These are phyloP conservation scores for Nysson spinosus DNA, from an alignment of 2,888 invertebrate genomes.

Conservation along the genomic window DNA sequence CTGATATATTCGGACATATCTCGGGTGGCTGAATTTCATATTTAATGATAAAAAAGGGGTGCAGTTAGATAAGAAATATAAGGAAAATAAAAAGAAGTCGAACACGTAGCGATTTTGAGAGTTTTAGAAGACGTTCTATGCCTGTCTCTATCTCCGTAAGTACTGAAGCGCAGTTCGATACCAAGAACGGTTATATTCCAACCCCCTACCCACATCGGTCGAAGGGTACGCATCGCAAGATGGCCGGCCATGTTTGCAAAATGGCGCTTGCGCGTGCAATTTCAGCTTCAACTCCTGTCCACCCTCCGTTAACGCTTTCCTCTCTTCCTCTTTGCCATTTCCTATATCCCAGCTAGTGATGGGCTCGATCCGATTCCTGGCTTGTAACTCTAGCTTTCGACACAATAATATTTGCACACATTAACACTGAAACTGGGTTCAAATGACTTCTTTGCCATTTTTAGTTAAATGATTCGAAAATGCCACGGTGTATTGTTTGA, in stretches of 20 bases:
- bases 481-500: no score
- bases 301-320: conserved; percentile 2
- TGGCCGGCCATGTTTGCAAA: conserved; percentile 67
- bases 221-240: conserved; percentile 61
- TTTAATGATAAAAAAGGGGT: background rate
- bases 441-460: no score
- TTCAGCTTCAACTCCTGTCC: conserved; percentile 27
- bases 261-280: conserved; percentile 71
- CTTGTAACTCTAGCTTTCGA: conserved; percentile 18
- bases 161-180: conserved; percentile 74
- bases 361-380: conserved; percentile 35
- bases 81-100: background rate
- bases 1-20: no score
- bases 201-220: conserved; percentile 57
- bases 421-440: no score
- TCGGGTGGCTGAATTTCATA: background rate
- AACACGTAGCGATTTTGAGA: conserved; percentile 30
- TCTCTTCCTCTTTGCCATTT: conserved; percentile 21
- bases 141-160: conserved; percentile 62
- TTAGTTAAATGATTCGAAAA: no score
- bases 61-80: background rate
- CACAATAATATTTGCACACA: no score
- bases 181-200: conserved; percentile 73
- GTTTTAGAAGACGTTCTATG: conserved; percentile 45
- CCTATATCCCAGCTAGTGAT: conserved; percentile 27